phyloP scores from a whole-genome alignment of 2,113 vertebrate genomes.

The Cisticola juncidis region DNA sequence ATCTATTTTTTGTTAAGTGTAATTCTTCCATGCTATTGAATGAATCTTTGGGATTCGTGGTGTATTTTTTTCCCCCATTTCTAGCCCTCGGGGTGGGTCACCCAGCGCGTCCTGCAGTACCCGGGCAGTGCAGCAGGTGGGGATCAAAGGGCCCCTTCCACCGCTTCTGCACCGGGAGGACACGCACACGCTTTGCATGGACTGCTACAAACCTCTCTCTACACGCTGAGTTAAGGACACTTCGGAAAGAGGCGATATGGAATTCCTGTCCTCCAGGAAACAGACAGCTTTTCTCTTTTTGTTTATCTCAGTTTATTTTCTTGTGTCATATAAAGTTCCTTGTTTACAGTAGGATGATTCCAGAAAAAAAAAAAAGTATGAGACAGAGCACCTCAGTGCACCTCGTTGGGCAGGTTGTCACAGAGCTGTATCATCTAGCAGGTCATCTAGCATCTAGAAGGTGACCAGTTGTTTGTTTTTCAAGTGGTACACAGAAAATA shows the following conservation, averaged over 20 bases:
- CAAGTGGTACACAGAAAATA: neutral
- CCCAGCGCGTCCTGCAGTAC: neutral
- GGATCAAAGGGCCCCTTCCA: neutral
- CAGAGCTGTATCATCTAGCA: neutral
- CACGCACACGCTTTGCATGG: accelerated
- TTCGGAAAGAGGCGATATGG: neutral
- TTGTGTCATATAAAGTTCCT: constrained; percentile 14
- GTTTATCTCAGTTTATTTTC: neutral
- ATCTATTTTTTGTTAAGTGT: neutral
- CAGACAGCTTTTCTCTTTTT: neutral
- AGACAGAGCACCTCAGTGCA: neutral
- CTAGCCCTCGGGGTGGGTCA: too few species aligned
- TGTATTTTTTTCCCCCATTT: neutral
- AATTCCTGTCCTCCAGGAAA: neutral
- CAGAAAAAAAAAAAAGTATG: neutral
- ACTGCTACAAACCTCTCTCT: neutral
- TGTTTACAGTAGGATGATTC: constrained; percentile 18
- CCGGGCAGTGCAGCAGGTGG: constrained; percentile 40
- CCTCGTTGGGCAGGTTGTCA: neutral
- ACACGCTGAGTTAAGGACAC: neutral
- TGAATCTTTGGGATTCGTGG: neutral
- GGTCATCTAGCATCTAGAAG: neutral
- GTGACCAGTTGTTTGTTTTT: neutral
- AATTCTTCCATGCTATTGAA: neutral
- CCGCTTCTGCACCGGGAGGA: neutral